Evolutionary conservation across 64 coral and sea anemone genomes (phyloP).

Genomic region (Pocillopora verrucosa): DNA sequence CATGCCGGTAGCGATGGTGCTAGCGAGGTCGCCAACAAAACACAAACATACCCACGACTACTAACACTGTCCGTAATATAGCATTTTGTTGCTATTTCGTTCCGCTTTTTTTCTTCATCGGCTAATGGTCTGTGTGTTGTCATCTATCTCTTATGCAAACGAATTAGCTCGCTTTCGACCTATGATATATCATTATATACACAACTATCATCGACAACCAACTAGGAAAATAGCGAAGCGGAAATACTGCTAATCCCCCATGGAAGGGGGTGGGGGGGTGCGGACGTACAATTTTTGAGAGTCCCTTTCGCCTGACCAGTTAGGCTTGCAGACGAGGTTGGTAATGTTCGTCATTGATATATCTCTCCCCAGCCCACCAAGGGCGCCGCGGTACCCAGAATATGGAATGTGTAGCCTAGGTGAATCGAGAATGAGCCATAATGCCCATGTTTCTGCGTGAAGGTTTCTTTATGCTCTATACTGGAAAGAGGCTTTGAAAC

Average conservation of each 20-base stretch:
- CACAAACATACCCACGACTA: constrained; percentile 63
- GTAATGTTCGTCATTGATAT: constrained; percentile 58
- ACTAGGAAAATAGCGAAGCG: constrained; percentile 72
- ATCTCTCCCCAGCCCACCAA: constrained; percentile 88
- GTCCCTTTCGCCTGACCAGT: constrained; percentile 78
- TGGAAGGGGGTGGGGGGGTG: too few species aligned
- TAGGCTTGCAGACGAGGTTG: constrained; percentile 81
- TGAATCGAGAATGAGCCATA: constrained; percentile 22
- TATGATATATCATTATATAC: constrained; percentile 63
- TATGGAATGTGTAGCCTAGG: constrained; percentile 61
- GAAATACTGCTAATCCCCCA: constrained; percentile 63
- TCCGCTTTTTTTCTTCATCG: constrained; percentile 48
- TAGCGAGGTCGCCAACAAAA: constrained; percentile 81
- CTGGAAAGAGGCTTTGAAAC: constrained; percentile 70
- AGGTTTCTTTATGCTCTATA: constrained; percentile 67
- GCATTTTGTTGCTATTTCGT: constrained; percentile 52
- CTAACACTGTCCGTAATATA: constrained; percentile 67
- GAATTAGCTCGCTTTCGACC: constrained; percentile 33
- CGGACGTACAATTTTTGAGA: constrained; percentile 61
- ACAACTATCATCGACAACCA: constrained; percentile 52
- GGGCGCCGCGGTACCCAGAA: constrained; percentile 81
- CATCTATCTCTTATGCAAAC: constrained; percentile 42
- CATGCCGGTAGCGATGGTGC: constrained; percentile 73
- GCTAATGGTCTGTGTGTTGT: constrained; percentile 1
- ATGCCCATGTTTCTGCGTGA: constrained; percentile 65